Evolutionary conservation across 2,797 vertebrate genomes (phyloP).

Genomic region (Cynodonichthys magdalenae): DNA sequence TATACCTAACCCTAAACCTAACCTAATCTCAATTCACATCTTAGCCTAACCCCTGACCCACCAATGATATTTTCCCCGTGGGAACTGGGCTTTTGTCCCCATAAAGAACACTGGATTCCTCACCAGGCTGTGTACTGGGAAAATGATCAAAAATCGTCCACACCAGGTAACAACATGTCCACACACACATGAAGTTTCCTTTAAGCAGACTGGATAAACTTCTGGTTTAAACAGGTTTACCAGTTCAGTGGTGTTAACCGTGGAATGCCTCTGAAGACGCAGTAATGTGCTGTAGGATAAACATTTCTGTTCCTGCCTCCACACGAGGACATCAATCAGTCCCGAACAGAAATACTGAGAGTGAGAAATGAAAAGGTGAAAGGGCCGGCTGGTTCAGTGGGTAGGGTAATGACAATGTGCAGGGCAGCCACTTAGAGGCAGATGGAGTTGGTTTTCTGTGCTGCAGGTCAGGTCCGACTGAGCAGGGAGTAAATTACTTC

Average conservation of each 20-base stretch:
- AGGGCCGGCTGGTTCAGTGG: slow-evolving; percentile 62
- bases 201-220: slow-evolving; percentile 56
- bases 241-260: slow-evolving; percentile 56
- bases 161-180: slow-evolving; percentile 3
- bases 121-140: no score
- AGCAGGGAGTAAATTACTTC: slow-evolving; percentile 34
- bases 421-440: slow-evolving; percentile 39
- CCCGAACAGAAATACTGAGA: slow-evolving; percentile 39
- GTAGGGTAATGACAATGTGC: slow-evolving; percentile 66
- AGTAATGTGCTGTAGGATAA: slow-evolving; percentile 53
- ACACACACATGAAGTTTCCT: slow-evolving; percentile 48
- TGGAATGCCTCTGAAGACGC: slow-evolving; percentile 56
- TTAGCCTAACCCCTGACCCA: no score
- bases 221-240: slow-evolving; percentile 66
- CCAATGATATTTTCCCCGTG: no score
- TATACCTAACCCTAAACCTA: no score
- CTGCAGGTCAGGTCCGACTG: slow-evolving; percentile 43
- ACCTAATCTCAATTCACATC: no score
- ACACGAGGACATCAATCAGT: slow-evolving; percentile 53
- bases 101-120: no score
- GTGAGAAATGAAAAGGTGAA: slow-evolving; percentile 59
- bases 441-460: slow-evolving; percentile 41
- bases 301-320: slow-evolving; percentile 62
- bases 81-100: no score
- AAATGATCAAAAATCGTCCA: no score